Evolutionary conservation across 2,797 vertebrate genomes (phyloP).

Genomic region (Coregonus ussuriensis): DNA sequence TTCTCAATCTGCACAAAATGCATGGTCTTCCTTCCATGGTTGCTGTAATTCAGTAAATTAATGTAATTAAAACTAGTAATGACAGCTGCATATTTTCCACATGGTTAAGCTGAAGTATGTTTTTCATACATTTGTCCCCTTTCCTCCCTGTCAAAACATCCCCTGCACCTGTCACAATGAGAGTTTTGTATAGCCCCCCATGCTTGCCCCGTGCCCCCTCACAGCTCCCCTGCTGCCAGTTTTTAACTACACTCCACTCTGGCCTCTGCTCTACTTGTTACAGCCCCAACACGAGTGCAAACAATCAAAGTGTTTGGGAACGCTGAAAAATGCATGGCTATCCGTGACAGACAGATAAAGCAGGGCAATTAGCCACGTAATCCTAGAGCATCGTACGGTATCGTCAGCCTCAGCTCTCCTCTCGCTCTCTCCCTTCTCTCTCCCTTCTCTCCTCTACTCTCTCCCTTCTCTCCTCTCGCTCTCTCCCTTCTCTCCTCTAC

Average conservation of each 20-base stretch:
- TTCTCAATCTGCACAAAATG: conserved; percentile 21
- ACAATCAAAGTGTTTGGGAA: conserved; percentile 98
- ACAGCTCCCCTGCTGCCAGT: conserved; percentile 75
- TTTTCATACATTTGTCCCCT: conserved; percentile 52
- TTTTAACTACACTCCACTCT: conserved; percentile 96
- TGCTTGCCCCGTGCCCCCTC: conserved; percentile 32
- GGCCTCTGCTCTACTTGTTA: conserved; percentile 93
- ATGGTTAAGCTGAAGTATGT: conserved; percentile 26
- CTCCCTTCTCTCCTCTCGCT: too few relatives aligned
- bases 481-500: conserved; percentile 52
- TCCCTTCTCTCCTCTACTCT: conserved; percentile 65
- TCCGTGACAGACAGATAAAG: conserved; percentile 98
- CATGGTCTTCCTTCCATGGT: conserved; percentile 7
- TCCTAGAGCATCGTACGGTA: conserved; percentile 86
- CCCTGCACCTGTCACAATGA: conserved; percentile 70
- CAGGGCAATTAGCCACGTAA: conserved; percentile 99
- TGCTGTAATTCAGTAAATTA: conserved; percentile 51
- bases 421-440: too few relatives aligned
- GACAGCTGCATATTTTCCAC: conserved; percentile 55
- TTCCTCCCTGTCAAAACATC: conserved; percentile 72
- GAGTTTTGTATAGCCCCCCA: conserved; percentile 47
- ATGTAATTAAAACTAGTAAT: conserved; percentile 63
- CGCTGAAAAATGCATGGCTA: conserved; percentile 99
- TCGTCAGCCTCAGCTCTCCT: conserved; percentile 78
- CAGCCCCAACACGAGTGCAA: conserved; percentile 92